phyloP scores from a whole-genome alignment of 53 echinoderm and acorn worm species.

The Patiria pectinifera region DNA sequence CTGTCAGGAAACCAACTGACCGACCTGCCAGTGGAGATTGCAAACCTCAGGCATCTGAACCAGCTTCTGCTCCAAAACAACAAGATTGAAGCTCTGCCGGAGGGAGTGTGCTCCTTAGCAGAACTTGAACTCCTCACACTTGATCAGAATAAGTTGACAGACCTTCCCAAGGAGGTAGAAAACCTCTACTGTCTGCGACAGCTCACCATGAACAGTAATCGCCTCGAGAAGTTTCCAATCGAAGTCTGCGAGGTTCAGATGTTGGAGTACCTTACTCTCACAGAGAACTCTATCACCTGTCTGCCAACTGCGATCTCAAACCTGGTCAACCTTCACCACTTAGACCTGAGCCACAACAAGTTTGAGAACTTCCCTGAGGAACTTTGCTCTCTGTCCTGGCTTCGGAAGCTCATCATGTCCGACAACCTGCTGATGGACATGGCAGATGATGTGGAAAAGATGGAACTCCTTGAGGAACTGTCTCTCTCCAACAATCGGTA shows the following conservation, averaged over 20 bases:
- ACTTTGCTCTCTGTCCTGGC: slow-evolving; percentile 71
- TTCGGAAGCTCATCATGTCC: slow-evolving; percentile 77
- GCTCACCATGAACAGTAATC: slow-evolving; percentile 79
- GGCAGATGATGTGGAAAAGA: slow-evolving; percentile 77
- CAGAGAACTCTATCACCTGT: slow-evolving; percentile 65
- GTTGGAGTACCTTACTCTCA: slow-evolving; percentile 75
- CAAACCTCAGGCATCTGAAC: slow-evolving; percentile 75
- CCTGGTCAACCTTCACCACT: slow-evolving; percentile 68
- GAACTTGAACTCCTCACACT: slow-evolving; percentile 75
- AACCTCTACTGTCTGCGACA: slow-evolving; percentile 76
- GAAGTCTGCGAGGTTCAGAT: slow-evolving; percentile 79
- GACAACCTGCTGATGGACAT: slow-evolving; percentile 77
- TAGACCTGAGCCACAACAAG: slow-evolving; percentile 75
- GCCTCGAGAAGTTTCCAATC: slow-evolving; percentile 75
- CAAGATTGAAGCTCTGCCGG: slow-evolving; percentile 65
- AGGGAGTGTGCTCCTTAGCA: slow-evolving; percentile 74
- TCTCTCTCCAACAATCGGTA: slow-evolving; percentile 85
- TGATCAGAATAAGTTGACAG: slow-evolving; percentile 73
- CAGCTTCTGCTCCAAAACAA: slow-evolving; percentile 80
- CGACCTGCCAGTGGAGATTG: slow-evolving; percentile 84
- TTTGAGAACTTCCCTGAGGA: slow-evolving; percentile 81
- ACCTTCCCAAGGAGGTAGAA: slow-evolving; percentile 81
- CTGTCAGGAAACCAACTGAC: slow-evolving; percentile 77
- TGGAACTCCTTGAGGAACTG: slow-evolving; percentile 73
- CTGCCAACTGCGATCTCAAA: slow-evolving; percentile 74